phyloP scores from a whole-genome alignment of 2,797 vertebrate genomes.

The Pangasius macronema region DNA sequence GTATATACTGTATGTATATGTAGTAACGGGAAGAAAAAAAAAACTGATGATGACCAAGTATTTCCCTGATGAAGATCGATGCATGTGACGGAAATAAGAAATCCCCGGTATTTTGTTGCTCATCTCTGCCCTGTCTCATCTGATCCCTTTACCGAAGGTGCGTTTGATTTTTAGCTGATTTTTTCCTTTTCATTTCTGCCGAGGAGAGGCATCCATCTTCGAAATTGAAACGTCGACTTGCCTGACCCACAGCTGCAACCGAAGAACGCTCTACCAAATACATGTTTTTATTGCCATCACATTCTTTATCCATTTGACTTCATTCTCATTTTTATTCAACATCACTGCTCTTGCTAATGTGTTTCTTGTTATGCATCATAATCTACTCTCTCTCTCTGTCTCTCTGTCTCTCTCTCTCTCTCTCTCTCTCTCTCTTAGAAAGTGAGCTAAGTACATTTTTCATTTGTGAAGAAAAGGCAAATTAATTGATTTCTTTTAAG shows the following conservation, averaged over 20 bases:
- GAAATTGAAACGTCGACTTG: slow-evolving; percentile 79
- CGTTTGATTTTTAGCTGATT: slow-evolving; percentile 57
- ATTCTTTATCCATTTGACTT: slow-evolving; percentile 54
- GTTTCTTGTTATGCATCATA: slow-evolving; percentile 11
- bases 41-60: slow-evolving; percentile 15
- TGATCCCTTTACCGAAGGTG: slow-evolving; percentile 58
- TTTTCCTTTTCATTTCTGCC: slow-evolving; percentile 69
- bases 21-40: not conserved
- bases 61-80: slow-evolving; percentile 63
- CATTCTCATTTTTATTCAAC: slow-evolving; percentile 47
- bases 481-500: not conserved
- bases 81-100: slow-evolving; percentile 54
- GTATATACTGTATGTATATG: slow-evolving; percentile 9
- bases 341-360: slow-evolving; percentile 27
- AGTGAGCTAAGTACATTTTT: slow-evolving; percentile 12
- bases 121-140: slow-evolving; percentile 60
- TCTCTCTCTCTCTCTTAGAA: not conserved
- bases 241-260: slow-evolving; percentile 74
- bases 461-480: not conserved
- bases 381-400: slow-evolving; percentile 2
- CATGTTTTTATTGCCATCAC: slow-evolving; percentile 65
- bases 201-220: slow-evolving; percentile 79
- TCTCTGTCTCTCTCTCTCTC: not conserved
- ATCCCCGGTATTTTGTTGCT: slow-evolving; percentile 60
- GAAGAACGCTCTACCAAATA: slow-evolving; percentile 63